Conservation (phyloP, 1,140 invertebrate genomes). For the Lepeophtheirus salmonis region DNA sequence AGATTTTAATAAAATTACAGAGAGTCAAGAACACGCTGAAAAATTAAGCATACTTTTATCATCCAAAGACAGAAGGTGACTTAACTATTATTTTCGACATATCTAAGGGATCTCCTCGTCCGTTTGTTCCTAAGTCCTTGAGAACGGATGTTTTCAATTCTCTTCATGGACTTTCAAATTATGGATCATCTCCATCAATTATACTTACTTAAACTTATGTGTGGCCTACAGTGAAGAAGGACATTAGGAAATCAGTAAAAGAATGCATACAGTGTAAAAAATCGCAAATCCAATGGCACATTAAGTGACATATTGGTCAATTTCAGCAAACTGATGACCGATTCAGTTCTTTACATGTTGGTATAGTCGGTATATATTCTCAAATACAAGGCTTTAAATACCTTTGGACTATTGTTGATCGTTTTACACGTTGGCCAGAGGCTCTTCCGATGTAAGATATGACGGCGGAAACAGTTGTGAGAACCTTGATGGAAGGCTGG, state of each 20-base stretch:
- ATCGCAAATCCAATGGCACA: neutral
- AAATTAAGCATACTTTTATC: too few relatives aligned
- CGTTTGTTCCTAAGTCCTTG: conserved; percentile 7
- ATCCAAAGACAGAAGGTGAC: too few relatives aligned
- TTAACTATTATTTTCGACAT: too few relatives aligned
- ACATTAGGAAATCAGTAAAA: neutral
- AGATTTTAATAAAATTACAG: too few relatives aligned
- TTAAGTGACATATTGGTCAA: too few relatives aligned
- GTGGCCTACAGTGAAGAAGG: neutral
- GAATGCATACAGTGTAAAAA: neutral
- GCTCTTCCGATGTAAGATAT: conserved; percentile 23
- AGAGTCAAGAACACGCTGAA: too few relatives aligned
- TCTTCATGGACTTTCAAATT: conserved; percentile 7
- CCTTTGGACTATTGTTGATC: conserved; percentile 22
- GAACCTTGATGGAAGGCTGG: conserved; percentile 24
- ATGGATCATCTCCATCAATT: conserved; percentile 16
- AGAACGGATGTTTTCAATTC: conserved; percentile 1
- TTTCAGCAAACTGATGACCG: neutral
- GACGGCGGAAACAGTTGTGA: conserved; percentile 24
- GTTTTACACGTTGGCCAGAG: conserved; percentile 23
- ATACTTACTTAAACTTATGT: neutral
- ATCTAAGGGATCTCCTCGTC: conserved; percentile 9
- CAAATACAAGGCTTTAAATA: conserved; percentile 20
- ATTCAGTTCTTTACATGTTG: conserved; percentile 23
- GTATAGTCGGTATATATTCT: conserved; percentile 22